phyloP scores from a whole-genome alignment of 2,888 invertebrate species.

The Tachina lurida region DNA sequence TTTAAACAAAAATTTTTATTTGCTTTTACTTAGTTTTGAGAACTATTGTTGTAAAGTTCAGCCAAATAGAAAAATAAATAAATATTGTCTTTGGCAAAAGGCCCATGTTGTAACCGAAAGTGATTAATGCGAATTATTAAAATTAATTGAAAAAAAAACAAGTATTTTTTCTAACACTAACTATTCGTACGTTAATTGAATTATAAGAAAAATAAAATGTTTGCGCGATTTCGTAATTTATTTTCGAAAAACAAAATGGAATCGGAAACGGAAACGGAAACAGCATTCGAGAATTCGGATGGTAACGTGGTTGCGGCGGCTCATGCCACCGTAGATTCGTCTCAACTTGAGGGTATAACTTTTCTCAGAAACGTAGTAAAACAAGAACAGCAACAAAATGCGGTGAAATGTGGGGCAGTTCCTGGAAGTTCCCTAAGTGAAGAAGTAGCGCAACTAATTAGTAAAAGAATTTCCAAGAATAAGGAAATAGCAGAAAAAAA shows the following conservation, averaged over 20 bases:
- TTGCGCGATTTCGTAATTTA: conserved; percentile 80
- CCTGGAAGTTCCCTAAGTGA: conserved; percentile 34
- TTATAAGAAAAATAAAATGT: conserved; percentile 75
- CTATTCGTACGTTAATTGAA: neutral
- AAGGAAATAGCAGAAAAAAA: neutral
- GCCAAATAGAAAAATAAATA: conserved; percentile 1
- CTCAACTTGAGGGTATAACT: conserved; percentile 44
- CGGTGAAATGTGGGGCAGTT: neutral
- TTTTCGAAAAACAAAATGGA: conserved; percentile 77
- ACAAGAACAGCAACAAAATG: conserved; percentile 26
- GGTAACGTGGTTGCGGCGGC: neutral
- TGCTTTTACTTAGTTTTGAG: neutral
- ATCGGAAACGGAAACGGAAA: conserved; percentile 33
- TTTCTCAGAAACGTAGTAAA: conserved; percentile 53
- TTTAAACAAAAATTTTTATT: conserved; percentile 21
- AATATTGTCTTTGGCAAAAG: conserved; percentile 74
- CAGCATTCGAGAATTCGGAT: neutral
- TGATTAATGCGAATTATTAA: conserved; percentile 41
- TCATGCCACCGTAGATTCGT: neutral
- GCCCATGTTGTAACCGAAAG: conserved; percentile 73
- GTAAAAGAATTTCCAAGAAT: neutral
- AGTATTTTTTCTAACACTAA: conserved; percentile 13
- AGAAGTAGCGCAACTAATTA: conserved; percentile 38
- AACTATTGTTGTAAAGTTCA: conserved; percentile 39
- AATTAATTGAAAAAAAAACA: conserved; percentile 18